Conservation (phyloP, 1,140 invertebrate species). For the Lepidurus apus region DNA sequence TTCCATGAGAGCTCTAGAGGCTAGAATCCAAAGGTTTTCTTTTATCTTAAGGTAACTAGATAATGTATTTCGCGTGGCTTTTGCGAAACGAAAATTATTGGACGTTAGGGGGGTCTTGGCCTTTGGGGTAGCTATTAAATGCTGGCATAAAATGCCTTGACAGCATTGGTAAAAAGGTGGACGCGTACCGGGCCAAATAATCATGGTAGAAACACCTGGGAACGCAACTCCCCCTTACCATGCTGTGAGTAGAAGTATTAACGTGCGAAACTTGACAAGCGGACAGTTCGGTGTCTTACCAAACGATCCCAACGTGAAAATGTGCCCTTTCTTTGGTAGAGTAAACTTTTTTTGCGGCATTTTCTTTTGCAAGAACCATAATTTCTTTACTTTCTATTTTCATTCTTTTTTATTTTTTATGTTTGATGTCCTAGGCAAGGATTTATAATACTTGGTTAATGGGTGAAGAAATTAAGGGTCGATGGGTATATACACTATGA, state of each 20-base stretch:
- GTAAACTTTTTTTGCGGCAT: too few relatives aligned
- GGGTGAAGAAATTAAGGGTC: neutral
- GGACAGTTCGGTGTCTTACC: too few relatives aligned
- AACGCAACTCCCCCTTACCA: neutral
- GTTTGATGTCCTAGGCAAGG: neutral
- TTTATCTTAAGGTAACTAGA: neutral
- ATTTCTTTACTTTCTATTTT: conserved; percentile 1
- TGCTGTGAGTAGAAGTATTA: neutral
- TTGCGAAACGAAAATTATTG: neutral
- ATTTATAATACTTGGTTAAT: neutral
- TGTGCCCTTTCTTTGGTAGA: neutral
- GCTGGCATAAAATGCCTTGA: neutral
- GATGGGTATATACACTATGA: neutral
- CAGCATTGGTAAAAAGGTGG: neutral
- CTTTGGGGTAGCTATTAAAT: neutral
- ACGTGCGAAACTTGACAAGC: conserved; percentile 12
- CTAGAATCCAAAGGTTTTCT: too few relatives aligned
- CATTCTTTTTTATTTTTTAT: neutral
- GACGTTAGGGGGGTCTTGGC: neutral
- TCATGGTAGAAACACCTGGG: neutral
- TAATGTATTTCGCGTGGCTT: neutral
- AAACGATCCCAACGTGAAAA: too few relatives aligned
- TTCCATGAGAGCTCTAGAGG: too few relatives aligned
- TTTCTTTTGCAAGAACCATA: too few relatives aligned
- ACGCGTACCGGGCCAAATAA: neutral